These are phyloP conservation scores for Brachirus orientalis DNA, from an alignment of 2,113 vertebrate genomes.

Conservation along the genomic window DNA sequence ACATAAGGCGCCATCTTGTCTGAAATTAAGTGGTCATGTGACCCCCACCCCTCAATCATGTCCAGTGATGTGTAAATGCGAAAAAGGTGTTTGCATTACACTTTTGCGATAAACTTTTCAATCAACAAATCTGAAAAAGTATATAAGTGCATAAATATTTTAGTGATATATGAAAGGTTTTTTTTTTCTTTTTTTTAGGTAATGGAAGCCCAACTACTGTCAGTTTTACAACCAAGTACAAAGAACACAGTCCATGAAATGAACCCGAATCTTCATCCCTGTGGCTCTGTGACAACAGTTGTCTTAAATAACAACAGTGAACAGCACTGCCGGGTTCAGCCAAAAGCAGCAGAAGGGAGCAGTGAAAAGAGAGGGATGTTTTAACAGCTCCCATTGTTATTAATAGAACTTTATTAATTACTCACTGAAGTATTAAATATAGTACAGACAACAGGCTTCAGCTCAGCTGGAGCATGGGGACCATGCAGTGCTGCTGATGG, in stretches of 20 bases:
- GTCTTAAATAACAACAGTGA: conserved; percentile 56
- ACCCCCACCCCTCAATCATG: too few species aligned
- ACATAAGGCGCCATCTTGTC: too few species aligned
- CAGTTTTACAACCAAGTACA: background rate
- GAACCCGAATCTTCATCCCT: conserved; percentile 38
- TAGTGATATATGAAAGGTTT: too few species aligned
- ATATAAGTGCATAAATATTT: too few species aligned
- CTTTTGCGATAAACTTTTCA: too few species aligned
- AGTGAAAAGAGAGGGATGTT: conserved; percentile 59
- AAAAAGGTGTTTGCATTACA: too few species aligned
- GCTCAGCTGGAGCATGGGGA: conserved; percentile 64
- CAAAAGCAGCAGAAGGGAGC: conserved; percentile 52
- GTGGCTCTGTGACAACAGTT: conserved; percentile 42
- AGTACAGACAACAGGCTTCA: conserved; percentile 71
- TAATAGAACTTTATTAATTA: conserved; percentile 83
- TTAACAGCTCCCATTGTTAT: conserved; percentile 75
- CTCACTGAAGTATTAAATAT: conserved; percentile 77
- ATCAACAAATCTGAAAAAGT: too few species aligned
- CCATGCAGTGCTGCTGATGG: conserved; percentile 27
- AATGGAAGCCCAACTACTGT: too few species aligned
- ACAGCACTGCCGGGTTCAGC: conserved; percentile 18
- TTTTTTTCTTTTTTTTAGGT: too few species aligned
- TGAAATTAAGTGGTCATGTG: too few species aligned
- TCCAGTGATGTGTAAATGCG: too few species aligned
- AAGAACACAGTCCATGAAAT: conserved; percentile 32